These are phyloP conservation scores for Trematomus loennbergii DNA, from an alignment of 2,113 vertebrate species.

Conservation along the genomic window DNA sequence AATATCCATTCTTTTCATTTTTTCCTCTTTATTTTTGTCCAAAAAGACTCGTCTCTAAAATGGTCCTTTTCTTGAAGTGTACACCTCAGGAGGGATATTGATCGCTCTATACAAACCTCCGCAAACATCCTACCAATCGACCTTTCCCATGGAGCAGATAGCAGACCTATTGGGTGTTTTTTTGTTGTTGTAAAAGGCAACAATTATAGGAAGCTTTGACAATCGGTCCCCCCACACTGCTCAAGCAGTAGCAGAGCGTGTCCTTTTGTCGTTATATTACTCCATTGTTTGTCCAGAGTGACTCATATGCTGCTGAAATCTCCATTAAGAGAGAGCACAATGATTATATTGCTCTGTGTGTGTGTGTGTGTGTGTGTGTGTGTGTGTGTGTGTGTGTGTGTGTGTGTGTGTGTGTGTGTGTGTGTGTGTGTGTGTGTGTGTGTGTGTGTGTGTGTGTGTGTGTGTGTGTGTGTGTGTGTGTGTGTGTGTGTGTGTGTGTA, in stretches of 20 bases:
- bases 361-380: no score
- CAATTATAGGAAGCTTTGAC: slow-evolving; percentile 46
- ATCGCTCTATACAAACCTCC: slow-evolving; percentile 45
- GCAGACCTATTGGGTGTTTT: slow-evolving; percentile 1
- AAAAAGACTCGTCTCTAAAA: slow-evolving; percentile 40
- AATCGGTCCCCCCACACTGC: slow-evolving; percentile 30
- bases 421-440: no score
- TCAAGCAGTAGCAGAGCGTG: slow-evolving; percentile 19
- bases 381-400: no score
- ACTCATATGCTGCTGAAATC: slow-evolving; percentile 53
- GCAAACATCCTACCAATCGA: slow-evolving; percentile 48
- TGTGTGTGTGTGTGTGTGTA: neutral
- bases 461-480: neutral
- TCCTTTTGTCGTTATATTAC: slow-evolving; percentile 58
- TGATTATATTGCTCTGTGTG: neutral
- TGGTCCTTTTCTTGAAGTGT: slow-evolving; percentile 14
- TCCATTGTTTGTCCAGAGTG: slow-evolving; percentile 60
- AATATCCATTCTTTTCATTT: neutral
- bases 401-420: slow-evolving; percentile 1
- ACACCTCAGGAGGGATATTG: slow-evolving; percentile 47
- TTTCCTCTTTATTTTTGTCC: neutral
- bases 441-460: neutral
- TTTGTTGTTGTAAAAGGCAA: slow-evolving; percentile 29
- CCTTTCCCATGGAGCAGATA: slow-evolving; percentile 37
- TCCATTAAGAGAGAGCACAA: slow-evolving; percentile 32